phyloP scores from a whole-genome alignment of 2,113 vertebrate species.

The Picathartes gymnocephalus region DNA sequence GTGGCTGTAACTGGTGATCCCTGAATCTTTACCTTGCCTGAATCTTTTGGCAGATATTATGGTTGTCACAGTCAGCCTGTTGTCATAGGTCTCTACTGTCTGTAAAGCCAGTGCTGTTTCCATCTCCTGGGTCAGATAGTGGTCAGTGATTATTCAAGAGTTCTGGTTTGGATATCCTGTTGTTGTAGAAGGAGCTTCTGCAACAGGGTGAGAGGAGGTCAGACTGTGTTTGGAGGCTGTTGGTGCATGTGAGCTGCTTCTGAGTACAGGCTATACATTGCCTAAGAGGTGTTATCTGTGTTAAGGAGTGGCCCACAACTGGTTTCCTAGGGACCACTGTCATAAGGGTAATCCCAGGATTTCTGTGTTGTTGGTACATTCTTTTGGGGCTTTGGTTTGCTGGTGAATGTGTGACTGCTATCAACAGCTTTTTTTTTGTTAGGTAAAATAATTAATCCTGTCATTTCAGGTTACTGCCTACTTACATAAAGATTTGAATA shows the following conservation, averaged over 20 bases:
- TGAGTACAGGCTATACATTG: not conserved
- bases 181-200: not conserved
- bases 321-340: not conserved
- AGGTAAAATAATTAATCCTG: not conserved
- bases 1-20: not conserved
- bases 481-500: slow-evolving; percentile 95
- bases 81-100: not conserved
- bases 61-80: not conserved
- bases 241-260: not conserved
- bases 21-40: not conserved
- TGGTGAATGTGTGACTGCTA: not conserved
- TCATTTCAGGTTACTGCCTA: slow-evolving; percentile 90
- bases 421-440: not conserved
- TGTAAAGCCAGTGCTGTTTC: not conserved
- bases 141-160: not conserved
- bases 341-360: not conserved
- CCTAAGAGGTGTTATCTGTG: not conserved
- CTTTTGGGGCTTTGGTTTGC: not conserved
- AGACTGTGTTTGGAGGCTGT: not conserved
- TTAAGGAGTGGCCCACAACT: not conserved
- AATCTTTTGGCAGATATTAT: not conserved
- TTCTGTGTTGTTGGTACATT: not conserved
- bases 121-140: not conserved
- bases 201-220: not conserved
- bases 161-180: not conserved